Base-by-base conservation (phyloP, 2,113 vertebrate genomes). In the Sisor rabdophorus region DNA sequence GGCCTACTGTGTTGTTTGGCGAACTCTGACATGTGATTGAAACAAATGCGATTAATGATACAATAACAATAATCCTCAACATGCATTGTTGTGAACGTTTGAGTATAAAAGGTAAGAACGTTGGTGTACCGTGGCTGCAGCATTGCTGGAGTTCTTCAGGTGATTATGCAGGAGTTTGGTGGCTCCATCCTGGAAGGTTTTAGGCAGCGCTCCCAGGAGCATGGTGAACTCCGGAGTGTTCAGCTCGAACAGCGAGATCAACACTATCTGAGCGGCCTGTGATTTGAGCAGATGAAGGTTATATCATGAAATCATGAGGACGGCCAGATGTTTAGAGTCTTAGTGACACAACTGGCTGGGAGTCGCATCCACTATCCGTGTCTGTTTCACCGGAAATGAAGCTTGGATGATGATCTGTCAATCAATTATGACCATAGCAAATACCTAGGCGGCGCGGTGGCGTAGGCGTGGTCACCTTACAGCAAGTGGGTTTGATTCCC, bases 171-270 rank as follows among this genome's bases (percentile, higher is more conserved):
- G 93, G 78, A 98, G 93, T 79, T 95, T 97, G 83, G 95, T 98
- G 86, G 96, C 95, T 79, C 96, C 95, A 80, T 97, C 95, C 88
- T 98, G 96, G 89, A 98, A 97, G 79, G 96, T 97, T 93, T 98
- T 98, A 89, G 96, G 96, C 89, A 97, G 90, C 84, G 95, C 95
- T 74, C 94, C 95, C 81, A 98, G 87, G 0, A 98, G 86, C 96
- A 97, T 98, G 83, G 94, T 95, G 90, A 98, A 98, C 89, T 98
- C 96, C 10, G 96, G 95, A 3, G 96, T 97, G 90, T 98, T 97
- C 72, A 98, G 93, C 87, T 97, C 93, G 85, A 98, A 98, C 84
- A 98, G 89, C 26, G 94, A 92, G 87, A 98, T 97, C 77, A 98
- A 89, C 76, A 98, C 96, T 74, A 93, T 92, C 84, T 97, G 95